phyloP scores from a whole-genome alignment of 2,113 vertebrate genomes.

The Anarrhichthys ocellatus region DNA sequence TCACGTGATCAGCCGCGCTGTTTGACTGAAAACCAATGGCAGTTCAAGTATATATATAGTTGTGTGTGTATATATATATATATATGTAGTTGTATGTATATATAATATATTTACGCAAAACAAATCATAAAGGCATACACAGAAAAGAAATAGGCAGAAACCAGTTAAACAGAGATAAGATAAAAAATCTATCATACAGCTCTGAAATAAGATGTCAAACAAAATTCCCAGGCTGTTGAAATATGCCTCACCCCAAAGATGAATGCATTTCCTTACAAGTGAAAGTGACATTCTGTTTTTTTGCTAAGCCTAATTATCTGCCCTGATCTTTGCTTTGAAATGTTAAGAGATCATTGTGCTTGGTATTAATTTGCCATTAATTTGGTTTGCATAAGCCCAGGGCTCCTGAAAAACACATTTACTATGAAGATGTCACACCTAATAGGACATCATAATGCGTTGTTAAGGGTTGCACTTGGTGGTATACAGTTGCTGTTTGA shows the following conservation, averaged over 20 bases:
- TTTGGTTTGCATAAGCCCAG: neutral
- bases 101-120: neutral
- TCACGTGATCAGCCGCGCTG: constrained; percentile 63
- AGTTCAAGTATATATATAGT: neutral
- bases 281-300: too few species aligned
- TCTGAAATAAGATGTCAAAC: neutral
- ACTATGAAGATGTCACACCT: neutral
- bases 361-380: neutral
- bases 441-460: neutral
- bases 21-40: neutral
- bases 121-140: neutral
- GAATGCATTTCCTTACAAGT: too few species aligned
- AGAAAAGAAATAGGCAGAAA: neutral
- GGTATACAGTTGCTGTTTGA: neutral
- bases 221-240: neutral
- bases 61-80: neutral
- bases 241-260: neutral
- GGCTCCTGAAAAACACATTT: neutral
- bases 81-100: neutral
- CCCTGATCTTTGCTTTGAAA: neutral
- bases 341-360: neutral
- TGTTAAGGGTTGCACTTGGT: neutral
- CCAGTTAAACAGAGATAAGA: neutral
- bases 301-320: neutral
- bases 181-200: neutral